Conservation (phyloP, 2,113 vertebrate genomes). For the Oenanthe oenanthe region DNA sequence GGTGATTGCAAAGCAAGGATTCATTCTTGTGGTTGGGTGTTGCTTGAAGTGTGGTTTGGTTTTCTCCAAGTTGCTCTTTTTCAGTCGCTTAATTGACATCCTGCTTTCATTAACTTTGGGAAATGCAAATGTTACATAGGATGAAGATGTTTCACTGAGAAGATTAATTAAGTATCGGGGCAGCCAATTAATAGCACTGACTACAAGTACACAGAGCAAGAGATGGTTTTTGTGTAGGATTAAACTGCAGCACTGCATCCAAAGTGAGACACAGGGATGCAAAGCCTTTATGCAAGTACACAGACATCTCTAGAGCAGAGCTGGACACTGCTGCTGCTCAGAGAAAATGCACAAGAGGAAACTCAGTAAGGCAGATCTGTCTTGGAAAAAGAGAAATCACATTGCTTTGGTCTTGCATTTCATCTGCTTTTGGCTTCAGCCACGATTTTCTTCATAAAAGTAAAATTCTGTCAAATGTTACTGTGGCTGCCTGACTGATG, state of each 20-base stretch:
- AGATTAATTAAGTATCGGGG: not conserved
- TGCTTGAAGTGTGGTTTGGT: not conserved
- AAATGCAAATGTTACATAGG: slow-evolving; percentile 9
- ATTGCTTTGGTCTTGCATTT: not conserved
- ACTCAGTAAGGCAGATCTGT: not conserved
- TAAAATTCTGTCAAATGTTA: not conserved
- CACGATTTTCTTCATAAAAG: not conserved
- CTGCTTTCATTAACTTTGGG: not conserved
- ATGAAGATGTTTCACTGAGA: slow-evolving; percentile 15
- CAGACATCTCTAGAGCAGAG: not conserved
- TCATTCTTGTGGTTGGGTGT: not conserved
- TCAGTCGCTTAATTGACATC: not conserved
- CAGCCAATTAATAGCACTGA: slow-evolving; percentile 5
- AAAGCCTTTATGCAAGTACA: not conserved
- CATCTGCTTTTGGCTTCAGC: not conserved
- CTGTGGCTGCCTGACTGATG: not conserved
- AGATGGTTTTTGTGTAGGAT: not conserved
- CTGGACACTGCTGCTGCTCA: fast-evolving
- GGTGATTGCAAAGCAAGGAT: not conserved
- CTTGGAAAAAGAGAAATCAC: not conserved
- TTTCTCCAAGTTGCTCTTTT: not conserved
- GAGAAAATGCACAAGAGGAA: not conserved
- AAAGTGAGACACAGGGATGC: not conserved
- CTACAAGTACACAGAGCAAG: not conserved
- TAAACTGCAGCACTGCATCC: fast-evolving